Percentiles rank a stretch among this genome's conserved stretches.
Conservation (phyloP, 2,888 invertebrate species). For the Diabrotica balteata region DNA sequence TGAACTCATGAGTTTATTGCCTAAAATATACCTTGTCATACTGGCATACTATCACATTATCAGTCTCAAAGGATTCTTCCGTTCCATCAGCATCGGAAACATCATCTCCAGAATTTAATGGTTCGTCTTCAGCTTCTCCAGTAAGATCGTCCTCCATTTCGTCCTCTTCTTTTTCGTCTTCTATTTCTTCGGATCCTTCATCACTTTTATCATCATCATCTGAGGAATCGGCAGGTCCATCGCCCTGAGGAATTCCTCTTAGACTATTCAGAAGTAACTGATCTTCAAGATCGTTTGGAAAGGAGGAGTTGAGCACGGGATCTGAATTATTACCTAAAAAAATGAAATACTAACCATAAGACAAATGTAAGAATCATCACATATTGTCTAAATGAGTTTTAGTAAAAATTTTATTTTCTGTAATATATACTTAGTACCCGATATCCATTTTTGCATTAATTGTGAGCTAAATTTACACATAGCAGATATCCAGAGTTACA, state of each 20-base stretch:
- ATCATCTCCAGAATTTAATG: constrained; percentile 95
- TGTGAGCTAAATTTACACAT: too few relatives aligned
- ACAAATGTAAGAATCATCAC: background rate
- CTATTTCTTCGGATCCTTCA: constrained; percentile 69
- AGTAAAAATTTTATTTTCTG: background rate
- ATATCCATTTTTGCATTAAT: background rate
- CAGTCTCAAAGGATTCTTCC: constrained; percentile 92
- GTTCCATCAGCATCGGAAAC: constrained; percentile 94
- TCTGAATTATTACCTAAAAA: constrained; percentile 12
- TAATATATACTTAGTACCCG: background rate
- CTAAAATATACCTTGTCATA: constrained; percentile 78
- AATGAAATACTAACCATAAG: background rate
- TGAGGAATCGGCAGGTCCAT: constrained; percentile 68
- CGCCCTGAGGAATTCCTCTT: constrained; percentile 52
- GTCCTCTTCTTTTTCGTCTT: constrained; percentile 69
- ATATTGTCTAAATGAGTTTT: too few relatives aligned
- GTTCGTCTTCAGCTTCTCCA: constrained; percentile 72
- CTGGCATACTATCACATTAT: constrained; percentile 99
- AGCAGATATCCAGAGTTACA: too few relatives aligned
- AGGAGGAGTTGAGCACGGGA: constrained; percentile 19
- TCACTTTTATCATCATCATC: constrained; percentile 71
- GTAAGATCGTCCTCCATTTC: constrained; percentile 66
- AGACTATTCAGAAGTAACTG: constrained; percentile 18
- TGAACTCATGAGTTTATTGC: too few relatives aligned
- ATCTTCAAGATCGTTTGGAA: constrained; percentile 16